Conservation (phyloP, 53 echinoderm and acorn worm genomes). For the Mesocentrotus franciscanus region DNA sequence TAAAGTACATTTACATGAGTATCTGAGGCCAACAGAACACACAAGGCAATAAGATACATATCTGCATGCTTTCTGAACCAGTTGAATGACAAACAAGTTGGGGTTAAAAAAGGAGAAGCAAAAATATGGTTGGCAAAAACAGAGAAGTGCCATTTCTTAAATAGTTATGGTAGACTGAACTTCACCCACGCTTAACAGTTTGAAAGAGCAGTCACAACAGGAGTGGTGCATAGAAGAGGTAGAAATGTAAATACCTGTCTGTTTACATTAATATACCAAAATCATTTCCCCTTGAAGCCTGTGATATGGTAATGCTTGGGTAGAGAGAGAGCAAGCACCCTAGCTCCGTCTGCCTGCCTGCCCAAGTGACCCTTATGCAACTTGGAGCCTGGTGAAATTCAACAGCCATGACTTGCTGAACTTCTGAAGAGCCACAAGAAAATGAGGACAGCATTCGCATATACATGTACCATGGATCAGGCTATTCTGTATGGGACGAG, state of each 20-base stretch:
- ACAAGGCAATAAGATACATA: neutral
- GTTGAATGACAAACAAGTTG: neutral
- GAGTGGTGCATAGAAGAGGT: conserved; percentile 30
- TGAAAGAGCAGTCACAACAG: conserved; percentile 64
- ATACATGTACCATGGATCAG: neutral
- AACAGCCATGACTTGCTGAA: neutral
- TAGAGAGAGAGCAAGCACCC: neutral
- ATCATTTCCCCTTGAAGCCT: conserved; percentile 58
- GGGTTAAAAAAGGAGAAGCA: neutral
- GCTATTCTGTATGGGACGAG: no score
- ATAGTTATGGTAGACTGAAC: conserved; percentile 47
- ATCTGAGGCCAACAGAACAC: neutral
- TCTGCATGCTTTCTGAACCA: neutral
- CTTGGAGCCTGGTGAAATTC: conserved; percentile 15
- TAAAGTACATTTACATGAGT: neutral
- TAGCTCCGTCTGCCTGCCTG: neutral
- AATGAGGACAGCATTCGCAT: neutral
- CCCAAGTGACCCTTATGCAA: neutral
- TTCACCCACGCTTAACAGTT: conserved; percentile 60
- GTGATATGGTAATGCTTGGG: conserved; percentile 27
- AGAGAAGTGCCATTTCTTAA: conserved; percentile 36
- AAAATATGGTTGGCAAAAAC: conserved; percentile 3
- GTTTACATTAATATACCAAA: conserved; percentile 47
- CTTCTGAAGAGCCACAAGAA: neutral
- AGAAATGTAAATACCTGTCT: conserved; percentile 62